phyloP scores from a whole-genome alignment of 1,140 invertebrate genomes.

The Nephila pilipes region DNA sequence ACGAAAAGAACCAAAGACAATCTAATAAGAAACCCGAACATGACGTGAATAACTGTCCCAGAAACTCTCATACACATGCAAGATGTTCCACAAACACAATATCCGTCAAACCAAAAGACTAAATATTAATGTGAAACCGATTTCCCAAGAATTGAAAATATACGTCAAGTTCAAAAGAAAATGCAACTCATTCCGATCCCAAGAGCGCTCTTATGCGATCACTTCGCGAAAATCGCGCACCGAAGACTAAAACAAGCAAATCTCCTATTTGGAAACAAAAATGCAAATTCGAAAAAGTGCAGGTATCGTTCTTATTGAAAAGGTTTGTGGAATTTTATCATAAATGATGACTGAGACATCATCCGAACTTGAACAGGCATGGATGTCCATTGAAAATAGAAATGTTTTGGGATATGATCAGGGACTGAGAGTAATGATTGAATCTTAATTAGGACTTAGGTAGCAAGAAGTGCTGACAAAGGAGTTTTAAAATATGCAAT shows the following conservation, averaged over 20 bases:
- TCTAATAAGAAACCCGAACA: background rate
- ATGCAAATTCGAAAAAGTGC: background rate
- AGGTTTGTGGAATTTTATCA: background rate
- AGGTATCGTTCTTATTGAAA: background rate
- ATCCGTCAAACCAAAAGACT: background rate
- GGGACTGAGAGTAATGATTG: background rate
- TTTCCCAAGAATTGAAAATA: background rate
- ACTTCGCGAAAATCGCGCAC: background rate
- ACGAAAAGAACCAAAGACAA: background rate
- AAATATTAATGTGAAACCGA: background rate
- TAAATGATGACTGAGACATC: background rate
- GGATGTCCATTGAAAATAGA: background rate
- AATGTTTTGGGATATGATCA: constrained; percentile 20
- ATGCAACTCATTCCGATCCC: background rate
- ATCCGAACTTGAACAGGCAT: background rate
- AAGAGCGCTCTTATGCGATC: background rate
- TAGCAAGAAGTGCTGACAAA: constrained; percentile 1
- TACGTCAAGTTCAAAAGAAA: background rate
- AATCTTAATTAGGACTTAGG: background rate
- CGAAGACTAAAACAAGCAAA: background rate
- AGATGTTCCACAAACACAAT: background rate
- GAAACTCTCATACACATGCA: background rate
- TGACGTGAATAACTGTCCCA: background rate
- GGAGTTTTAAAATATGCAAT: constrained; percentile 58
- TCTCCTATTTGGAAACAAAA: too few relatives aligned